Base-by-base conservation (phyloP, 2,113 vertebrate species). In the Salvator merianae region DNA sequence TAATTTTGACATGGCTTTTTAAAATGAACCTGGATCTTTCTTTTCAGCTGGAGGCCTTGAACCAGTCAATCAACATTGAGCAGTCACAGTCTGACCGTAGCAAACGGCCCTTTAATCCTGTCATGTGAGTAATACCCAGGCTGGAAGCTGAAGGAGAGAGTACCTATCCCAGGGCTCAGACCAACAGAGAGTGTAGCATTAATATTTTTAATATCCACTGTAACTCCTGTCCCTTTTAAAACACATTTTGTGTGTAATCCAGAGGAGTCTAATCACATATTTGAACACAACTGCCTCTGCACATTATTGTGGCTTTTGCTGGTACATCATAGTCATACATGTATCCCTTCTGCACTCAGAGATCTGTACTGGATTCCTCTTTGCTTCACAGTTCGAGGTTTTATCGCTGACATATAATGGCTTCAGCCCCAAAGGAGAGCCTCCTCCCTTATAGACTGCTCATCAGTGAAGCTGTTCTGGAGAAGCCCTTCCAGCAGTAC, bases 21-120 rank as follows among this genome's bases (percentile, higher is more conserved):
- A 16, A 88, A 72, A 36, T 59, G 0, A 14, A 2, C 53, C 87
- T 82, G 36, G 72, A 40, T 88, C 34, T 79, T 28, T 62, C 34
- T 85, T 55, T 80, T 3, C 91, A 99, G 99, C 93, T 99, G 70
- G 98, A 99, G 94, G 97, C 98, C 86, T 95, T 99, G 95, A 99
- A 99, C 94, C 99, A 99, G 94, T 97, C 97, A 8, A 99, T 99
- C 94, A 99, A 98, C 83, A 99, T 99, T 13, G 98, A 99, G 91
- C 99, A 99, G 96, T 99, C 98, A 0, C 99, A 99, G 96, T 99
- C 99, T 0, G 98, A 99, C 90, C 97, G 99, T 71, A 99, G 99
- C 97, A 99, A 99, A 88, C 95, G 98, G 86, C 99, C 99, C 53
- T 99, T 99, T 95, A 99, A 99, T 92, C 98, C 99, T 0, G 99